Base-by-base conservation (phyloP, 2,888 invertebrate genomes). In the Dendrolimus pini region DNA sequence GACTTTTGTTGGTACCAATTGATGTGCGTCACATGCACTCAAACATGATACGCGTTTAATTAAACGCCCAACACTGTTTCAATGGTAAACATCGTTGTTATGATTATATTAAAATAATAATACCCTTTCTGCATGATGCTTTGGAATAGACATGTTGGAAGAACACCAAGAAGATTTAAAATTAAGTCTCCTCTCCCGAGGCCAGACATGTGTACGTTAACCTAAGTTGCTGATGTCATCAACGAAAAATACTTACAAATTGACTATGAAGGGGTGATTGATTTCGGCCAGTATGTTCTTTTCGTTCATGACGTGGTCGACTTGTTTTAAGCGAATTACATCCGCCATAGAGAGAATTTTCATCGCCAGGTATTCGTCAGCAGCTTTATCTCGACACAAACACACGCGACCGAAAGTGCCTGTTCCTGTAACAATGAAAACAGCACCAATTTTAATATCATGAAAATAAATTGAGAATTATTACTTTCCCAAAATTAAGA, bases 321-420 rank as follows among this genome's bases (percentile, higher is more conserved):
- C 97, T 92, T 99, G 99, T 87, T 98, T 97, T 71, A 97, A 93
- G 77, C 97, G 94, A 75, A 99, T 97, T 65, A 99, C 96, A 85
- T 98, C 97, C 54, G 96, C 94, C 92, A 99, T 96, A 60, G 96
- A 95, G 65, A 99, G 92, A 68, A 98, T 96, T 91, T 99, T 99
- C 93, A 99, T 95, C 55, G 99, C 99, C 76, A 95, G 94, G 83
- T 95, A 97, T 77, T 94, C 94, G 72, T 95, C 94, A 54, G 94
- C 94, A 57, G 94, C 93, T 80, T 95, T 96, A 83, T 98, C 96
- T 69, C 95, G 93, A 78, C 97, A 96, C 60, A 99, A 89, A 63
- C 98, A 95, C 42, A 99, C 99, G 60, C 98, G 94, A 55, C 99
- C 99, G 83, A 99, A 99, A 53, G 99, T 99, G 56, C 99, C 99